phyloP scores from a whole-genome alignment of 2,888 invertebrate species.

The Drosophila yooni region DNA sequence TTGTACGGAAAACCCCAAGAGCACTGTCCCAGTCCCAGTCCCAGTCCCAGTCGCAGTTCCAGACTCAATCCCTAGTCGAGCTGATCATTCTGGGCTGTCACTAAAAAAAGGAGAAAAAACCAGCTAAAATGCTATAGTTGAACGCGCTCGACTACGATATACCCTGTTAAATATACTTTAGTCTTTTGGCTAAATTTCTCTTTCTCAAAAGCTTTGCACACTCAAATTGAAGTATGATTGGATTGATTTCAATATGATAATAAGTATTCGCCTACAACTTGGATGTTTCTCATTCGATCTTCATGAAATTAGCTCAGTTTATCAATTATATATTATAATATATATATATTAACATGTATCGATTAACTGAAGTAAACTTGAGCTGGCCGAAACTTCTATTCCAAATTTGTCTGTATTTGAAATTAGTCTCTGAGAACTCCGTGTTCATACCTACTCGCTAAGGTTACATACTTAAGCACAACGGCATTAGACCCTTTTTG shows the following conservation, averaged over 20 bases:
- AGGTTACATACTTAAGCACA: background rate
- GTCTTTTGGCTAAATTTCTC: background rate
- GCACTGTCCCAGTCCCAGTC: constrained; percentile 1
- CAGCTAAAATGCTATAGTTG: background rate
- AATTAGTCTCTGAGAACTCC: background rate
- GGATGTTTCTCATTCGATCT: background rate
- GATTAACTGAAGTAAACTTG: no score
- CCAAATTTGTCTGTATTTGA: background rate
- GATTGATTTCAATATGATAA: background rate
- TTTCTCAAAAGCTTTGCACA: background rate
- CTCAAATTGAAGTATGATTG: background rate
- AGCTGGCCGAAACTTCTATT: background rate
- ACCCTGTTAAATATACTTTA: background rate
- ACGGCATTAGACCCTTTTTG: background rate
- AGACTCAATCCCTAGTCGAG: constrained; percentile 19
- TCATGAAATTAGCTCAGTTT: background rate
- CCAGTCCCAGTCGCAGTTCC: background rate
- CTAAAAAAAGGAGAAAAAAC: background rate
- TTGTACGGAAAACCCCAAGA: constrained; percentile 48
- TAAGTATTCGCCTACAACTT: background rate
- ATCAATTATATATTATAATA: background rate
- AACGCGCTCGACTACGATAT: background rate
- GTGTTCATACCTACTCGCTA: background rate
- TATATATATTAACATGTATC: no score
- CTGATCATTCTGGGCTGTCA: constrained; percentile 23